These are phyloP conservation scores for Dasysyrphus tricinctus DNA, from an alignment of 2,888 invertebrate species.

Conservation along the genomic window DNA sequence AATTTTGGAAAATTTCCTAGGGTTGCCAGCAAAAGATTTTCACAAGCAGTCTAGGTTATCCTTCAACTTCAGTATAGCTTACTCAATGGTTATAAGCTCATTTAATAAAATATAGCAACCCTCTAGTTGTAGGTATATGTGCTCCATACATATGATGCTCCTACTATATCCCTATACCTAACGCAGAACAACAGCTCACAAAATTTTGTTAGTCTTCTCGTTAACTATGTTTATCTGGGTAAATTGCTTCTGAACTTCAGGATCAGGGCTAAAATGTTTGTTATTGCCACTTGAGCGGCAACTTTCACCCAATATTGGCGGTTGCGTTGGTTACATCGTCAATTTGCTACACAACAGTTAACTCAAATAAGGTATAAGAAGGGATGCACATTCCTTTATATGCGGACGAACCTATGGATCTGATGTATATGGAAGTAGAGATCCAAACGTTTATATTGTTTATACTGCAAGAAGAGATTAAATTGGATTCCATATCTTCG, in stretches of 20 bases:
- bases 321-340: constrained; percentile 71
- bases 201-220: constrained; percentile 9
- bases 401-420: background rate
- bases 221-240: constrained; percentile 54
- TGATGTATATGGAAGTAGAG: background rate
- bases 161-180: background rate
- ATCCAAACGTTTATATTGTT: constrained; percentile 17
- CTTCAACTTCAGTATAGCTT: background rate
- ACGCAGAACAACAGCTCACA: background rate
- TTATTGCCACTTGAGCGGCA: constrained; percentile 74
- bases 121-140: background rate
- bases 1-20: background rate
- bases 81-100: background rate
- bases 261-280: constrained; percentile 65
- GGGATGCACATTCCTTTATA: background rate
- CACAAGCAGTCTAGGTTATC: background rate
- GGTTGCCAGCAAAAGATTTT: background rate
- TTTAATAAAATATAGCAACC: background rate
- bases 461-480: background rate
- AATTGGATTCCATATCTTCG: constrained; percentile 7
- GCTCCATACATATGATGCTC: background rate
- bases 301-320: constrained; percentile 70
- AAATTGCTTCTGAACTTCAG: constrained; percentile 63
- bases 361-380: constrained; percentile 11
- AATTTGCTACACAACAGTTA: constrained; percentile 61